A percentile compares a stretch with the other conserved stretches of the same genome.
phyloP scores from a whole-genome alignment of 2,113 vertebrate species.

The Eublepharis macularius region DNA sequence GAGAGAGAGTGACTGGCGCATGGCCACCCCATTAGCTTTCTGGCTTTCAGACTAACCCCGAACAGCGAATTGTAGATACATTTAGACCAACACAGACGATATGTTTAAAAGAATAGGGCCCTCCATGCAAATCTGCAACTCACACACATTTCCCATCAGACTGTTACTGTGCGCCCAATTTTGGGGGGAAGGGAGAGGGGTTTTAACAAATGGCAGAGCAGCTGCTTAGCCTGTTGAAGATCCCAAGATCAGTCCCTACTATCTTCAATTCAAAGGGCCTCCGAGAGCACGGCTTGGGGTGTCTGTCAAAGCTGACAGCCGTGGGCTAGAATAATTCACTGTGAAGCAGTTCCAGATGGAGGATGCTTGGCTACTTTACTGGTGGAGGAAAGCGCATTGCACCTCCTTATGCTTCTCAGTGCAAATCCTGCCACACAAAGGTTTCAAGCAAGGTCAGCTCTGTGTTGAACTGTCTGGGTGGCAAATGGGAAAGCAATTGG shows the following conservation, averaged over 20 bases:
- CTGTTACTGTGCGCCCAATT: background rate
- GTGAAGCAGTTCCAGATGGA: no score
- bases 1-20: background rate
- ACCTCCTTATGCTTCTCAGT: no score
- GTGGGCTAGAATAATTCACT: no score
- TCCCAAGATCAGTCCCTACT: background rate
- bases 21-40: no score
- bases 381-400: no score
- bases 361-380: no score
- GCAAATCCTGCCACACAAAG: no score
- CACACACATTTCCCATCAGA: background rate
- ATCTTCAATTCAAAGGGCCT: no score
- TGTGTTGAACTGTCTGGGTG: background rate
- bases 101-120: background rate
- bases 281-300: no score
- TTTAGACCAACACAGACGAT: background rate
- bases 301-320: no score
- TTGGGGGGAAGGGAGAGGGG: no score
- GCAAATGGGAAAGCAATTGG: background rate
- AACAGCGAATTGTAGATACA: background rate
- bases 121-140: background rate
- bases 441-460: background rate
- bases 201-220: no score
- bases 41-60: background rate
- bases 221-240: background rate